Conservation (phyloP, 2,113 vertebrate genomes). For the Turnix velox region DNA sequence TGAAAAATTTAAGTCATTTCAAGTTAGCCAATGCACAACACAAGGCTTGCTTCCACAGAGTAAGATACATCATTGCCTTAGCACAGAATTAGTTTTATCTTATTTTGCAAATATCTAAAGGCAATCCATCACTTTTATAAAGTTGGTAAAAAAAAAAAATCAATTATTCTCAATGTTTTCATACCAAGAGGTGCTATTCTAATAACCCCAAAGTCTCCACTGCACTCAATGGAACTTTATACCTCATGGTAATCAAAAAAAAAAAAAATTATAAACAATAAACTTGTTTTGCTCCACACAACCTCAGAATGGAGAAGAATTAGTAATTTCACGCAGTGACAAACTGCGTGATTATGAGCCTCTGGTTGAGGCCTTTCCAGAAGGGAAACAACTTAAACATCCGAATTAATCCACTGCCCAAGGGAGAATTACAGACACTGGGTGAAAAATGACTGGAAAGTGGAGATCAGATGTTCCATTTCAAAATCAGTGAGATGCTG, state of each 20-base stretch:
- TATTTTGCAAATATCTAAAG: neutral
- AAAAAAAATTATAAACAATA: no score
- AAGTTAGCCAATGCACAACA: neutral
- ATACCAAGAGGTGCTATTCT: neutral
- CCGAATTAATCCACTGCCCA: neutral
- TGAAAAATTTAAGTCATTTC: neutral
- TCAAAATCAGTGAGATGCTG: neutral
- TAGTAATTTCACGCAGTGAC: neutral
- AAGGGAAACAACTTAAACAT: neutral
- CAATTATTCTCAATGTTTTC: neutral
- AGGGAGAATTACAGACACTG: neutral
- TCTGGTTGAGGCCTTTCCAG: neutral
- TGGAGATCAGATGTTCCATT: neutral
- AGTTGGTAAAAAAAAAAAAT: neutral
- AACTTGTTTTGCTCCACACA: neutral
- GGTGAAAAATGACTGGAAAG: neutral
- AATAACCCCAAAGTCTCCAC: neutral
- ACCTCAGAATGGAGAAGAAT: neutral
- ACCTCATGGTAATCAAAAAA: neutral
- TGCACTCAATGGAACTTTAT: neutral
- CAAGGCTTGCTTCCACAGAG: neutral
- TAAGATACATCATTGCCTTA: neutral
- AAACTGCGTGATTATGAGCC: no score
- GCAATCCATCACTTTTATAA: neutral
- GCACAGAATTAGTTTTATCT: neutral